Percentiles rank a stretch among this genome's conserved stretches.
These are phyloP conservation scores for Peromyscus nudipes DNA, from an alignment of 2,797 vertebrate species.

Conservation along the genomic window DNA sequence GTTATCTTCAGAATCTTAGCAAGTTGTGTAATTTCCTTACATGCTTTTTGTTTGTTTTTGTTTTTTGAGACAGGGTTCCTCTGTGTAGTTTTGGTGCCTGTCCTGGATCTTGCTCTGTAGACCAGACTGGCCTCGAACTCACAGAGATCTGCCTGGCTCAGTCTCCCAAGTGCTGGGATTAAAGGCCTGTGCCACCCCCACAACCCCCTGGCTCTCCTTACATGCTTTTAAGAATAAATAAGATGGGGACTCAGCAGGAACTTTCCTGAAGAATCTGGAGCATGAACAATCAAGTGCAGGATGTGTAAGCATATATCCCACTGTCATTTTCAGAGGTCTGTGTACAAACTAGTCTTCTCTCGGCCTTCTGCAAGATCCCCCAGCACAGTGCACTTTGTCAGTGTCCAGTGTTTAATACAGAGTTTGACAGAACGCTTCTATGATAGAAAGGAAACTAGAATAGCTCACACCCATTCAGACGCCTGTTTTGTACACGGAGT, in stretches of 20 bases:
- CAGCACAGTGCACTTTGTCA: not conserved
- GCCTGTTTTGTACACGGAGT: not conserved
- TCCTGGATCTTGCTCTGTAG: too few species aligned
- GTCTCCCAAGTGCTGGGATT: too few species aligned
- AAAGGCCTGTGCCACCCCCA: too few species aligned
- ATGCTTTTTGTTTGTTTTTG: not conserved
- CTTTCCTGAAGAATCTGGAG: not conserved
- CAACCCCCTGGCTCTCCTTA: not conserved
- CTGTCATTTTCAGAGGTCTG: not conserved
- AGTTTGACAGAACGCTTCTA: not conserved
- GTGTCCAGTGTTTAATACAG: not conserved
- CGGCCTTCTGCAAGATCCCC: not conserved
- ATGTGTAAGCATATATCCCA: not conserved
- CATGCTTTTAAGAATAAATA: not conserved
- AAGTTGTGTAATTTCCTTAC: constrained; percentile 9
- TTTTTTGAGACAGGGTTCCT: too few species aligned
- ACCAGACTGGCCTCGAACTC: too few species aligned
- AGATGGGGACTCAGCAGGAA: not conserved
- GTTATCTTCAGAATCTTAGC: not conserved
- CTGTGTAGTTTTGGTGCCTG: too few species aligned
- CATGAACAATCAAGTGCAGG: not conserved
- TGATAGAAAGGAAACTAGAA: not conserved
- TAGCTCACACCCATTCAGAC: not conserved
- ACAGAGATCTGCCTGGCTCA: too few species aligned
- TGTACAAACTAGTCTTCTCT: not conserved